Conservation (phyloP, 1,140 invertebrate species). For the Radopholus similis region DNA sequence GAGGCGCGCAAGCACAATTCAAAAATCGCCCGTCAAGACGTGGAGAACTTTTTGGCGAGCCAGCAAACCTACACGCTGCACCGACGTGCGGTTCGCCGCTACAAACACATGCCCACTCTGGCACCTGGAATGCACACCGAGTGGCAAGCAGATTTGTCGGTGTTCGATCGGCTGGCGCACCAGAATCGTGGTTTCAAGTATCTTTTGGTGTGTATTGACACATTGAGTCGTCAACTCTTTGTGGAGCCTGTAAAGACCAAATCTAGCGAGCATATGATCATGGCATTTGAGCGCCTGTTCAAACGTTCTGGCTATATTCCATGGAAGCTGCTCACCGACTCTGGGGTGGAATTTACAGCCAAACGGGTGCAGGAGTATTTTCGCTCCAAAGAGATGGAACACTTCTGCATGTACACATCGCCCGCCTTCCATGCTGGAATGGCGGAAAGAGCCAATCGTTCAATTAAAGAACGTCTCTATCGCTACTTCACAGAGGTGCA, state of each 20-base stretch:
- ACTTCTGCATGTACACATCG: constrained; percentile 9
- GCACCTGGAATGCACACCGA: constrained; percentile 29
- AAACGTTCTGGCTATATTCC: neutral
- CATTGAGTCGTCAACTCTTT: constrained; percentile 30
- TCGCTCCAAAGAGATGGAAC: neutral
- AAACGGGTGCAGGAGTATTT: constrained; percentile 27
- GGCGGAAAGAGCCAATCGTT: constrained; percentile 31
- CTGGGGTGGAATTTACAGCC: constrained; percentile 27
- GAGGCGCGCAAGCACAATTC: neutral
- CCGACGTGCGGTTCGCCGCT: neutral
- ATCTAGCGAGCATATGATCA: constrained; percentile 8
- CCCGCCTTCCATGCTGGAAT: constrained; percentile 39
- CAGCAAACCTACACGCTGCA: constrained; percentile 38
- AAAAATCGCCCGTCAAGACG: constrained; percentile 12
- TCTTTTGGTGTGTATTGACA: constrained; percentile 33
- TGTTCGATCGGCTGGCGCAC: constrained; percentile 11
- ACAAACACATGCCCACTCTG: constrained; percentile 14
- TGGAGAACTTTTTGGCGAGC: constrained; percentile 14
- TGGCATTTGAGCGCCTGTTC: constrained; percentile 28
- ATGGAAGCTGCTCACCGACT: constrained; percentile 32
- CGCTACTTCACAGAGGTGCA: constrained; percentile 32
- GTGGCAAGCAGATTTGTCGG: constrained; percentile 33
- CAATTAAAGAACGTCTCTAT: constrained; percentile 32
- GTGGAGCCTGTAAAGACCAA: constrained; percentile 34
- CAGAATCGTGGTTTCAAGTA: constrained; percentile 25